Evolutionary conservation across 2,113 vertebrate genomes (phyloP), one percentile per base, ranked within the genome.

Genomic region (Heterocephalus glaber): DNA sequence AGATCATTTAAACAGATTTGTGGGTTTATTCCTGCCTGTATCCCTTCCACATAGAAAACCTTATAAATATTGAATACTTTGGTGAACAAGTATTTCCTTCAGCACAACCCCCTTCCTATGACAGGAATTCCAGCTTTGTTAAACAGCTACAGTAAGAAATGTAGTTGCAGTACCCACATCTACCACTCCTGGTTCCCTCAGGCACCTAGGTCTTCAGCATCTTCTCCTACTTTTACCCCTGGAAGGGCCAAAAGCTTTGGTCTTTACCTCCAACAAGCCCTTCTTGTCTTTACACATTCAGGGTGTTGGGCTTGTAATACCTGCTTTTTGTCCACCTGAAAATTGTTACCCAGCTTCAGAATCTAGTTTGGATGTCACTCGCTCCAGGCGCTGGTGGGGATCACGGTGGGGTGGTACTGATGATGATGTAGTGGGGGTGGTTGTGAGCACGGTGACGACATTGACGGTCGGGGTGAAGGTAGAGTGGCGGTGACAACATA

Each of bases 401-500:
- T 72, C 6, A 47, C 28, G 56, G 20, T 44, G 10, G 7, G 60
- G 9, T 28, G 41, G 4, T 17, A 1, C 2, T 63, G 10, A 0
- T 5, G 16, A 3, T 72, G 41, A 1, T 24, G 56, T 30, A 28
- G 28, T 60, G 7, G 3, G 56, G 28, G 13, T 66, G 63, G 63
- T 66, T 0, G 63, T 35, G n/a, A n/a, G n/a, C n/a, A n/a, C n/a
- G n/a, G n/a, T n/a, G 33, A 6, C 30, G 54, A 0, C 16, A 16
- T 14, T 13, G 8, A 2, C 8, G 38, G 1, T 60, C 35, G 3
- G 60, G 16, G 6, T 72, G 38, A 0, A 56, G 77, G 1, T 20
- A 8, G 1, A 3, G 1, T 26, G 14, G 1, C 6, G 58, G 1
- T 44, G 17, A 1, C 28, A 7, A 0, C 26, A 17, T 0, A 38